These are phyloP conservation scores for Gorsachius goisagi DNA, from an alignment of 2,113 vertebrate genomes.

Conservation along the genomic window DNA sequence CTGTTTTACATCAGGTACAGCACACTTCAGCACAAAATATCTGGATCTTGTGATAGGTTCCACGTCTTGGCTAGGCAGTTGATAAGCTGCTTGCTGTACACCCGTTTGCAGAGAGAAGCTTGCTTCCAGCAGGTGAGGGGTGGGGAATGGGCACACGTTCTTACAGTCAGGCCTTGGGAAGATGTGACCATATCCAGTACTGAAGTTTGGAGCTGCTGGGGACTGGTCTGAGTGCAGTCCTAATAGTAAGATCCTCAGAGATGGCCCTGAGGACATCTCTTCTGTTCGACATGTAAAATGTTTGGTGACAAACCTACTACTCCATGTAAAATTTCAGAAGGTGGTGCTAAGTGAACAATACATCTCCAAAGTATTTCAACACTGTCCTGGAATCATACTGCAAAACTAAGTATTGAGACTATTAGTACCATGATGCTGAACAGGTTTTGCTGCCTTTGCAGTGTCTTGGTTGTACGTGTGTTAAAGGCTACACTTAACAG, in stretches of 20 bases:
- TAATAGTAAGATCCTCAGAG: background rate
- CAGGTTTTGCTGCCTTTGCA: background rate
- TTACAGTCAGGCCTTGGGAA: background rate
- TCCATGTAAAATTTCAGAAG: background rate
- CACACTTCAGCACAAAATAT: background rate
- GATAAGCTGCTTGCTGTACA: background rate
- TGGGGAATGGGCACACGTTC: fast-evolving
- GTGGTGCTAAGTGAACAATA: background rate
- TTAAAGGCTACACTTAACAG: background rate
- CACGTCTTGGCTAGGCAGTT: background rate
- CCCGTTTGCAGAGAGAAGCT: background rate
- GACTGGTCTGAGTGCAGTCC: background rate
- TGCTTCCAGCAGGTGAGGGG: background rate
- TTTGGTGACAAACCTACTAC: background rate
- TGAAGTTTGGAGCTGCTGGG: background rate
- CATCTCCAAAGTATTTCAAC: background rate
- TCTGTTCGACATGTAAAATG: background rate
- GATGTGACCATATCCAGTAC: fast-evolving
- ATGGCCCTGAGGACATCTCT: background rate
- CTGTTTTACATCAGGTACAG: background rate
- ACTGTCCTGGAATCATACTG: background rate
- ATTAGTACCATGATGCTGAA: background rate
- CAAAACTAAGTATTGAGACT: background rate
- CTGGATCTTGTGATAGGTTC: background rate
- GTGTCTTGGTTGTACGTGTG: background rate